Base-by-base conservation (phyloP, 2,113 vertebrate species). In the Dicentrarchus labrax region DNA sequence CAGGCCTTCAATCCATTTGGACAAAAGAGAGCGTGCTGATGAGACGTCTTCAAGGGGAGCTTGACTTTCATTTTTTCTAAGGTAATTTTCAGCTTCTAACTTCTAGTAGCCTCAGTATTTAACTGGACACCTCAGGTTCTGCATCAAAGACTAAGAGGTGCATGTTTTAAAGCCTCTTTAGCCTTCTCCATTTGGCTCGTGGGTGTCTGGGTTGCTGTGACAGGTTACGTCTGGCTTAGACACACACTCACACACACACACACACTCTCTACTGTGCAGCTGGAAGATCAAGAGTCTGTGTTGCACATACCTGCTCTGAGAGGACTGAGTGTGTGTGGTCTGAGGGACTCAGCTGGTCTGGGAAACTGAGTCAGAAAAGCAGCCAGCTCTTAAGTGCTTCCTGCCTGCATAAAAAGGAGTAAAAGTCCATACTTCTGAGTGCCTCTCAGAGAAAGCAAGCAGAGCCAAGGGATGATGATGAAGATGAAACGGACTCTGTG, bases 121-220 rank as follows among this genome's bases (percentile, higher is more conserved):
- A 82, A 90, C 74, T 53, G 77, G 73, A 88, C 22, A 66, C 71
- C 22, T 68, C 60, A 2, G 62, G 43, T 72, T 79, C 36, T 67
- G 75, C 85, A 73, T 86, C 85, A 90, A 92, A 89, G 90, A 74
- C 48, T 57, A 39, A 78, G 66, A 88, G n/a, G 48, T 80, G 30
- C 41, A 48, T 72, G 74, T 84, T 89, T 86, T 88, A 93, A 90
- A 87, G 81, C 71, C 81, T 80, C 9, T 73, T 84, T 45, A 81
- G 66, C 24, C 60, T 54, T 36, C 72, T 82, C 85, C 91, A 88
- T 92, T 89, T 90, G 88, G 84, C 67, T 84, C 16, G 39, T 19
- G 50, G 78, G 78, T 62, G 81, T 92, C 72, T 88, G 80, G 70
- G 45, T 68, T 22, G 30, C 82, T 64, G 78, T 86, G 83, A 89